phyloP scores from a whole-genome alignment of 2,888 invertebrate species.

The Pinctada fucata region DNA sequence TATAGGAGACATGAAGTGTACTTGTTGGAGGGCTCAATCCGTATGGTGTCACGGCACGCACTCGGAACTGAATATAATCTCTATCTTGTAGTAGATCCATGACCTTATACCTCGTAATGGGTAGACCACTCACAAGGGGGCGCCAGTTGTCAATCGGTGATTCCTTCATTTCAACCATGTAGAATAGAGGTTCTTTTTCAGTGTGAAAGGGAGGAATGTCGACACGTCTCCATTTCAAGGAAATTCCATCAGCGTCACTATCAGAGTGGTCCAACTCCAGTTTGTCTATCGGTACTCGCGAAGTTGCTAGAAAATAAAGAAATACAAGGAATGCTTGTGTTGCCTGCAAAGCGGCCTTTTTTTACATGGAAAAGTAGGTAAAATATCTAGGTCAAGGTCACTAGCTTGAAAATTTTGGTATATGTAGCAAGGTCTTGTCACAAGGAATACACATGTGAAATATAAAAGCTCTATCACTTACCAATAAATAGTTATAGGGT shows the following conservation, averaged over 20 bases:
- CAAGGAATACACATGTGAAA: too few relatives aligned
- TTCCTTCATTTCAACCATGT: conserved; percentile 66
- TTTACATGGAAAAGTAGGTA: neutral
- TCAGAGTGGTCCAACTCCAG: conserved; percentile 64
- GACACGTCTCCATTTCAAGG: conserved; percentile 65
- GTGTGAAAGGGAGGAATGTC: conserved; percentile 63
- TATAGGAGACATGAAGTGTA: conserved; percentile 54
- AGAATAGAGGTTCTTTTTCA: conserved; percentile 65
- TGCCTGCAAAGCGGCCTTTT: too few relatives aligned
- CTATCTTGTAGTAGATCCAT: conserved; percentile 77
- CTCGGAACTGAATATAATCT: conserved; percentile 94
- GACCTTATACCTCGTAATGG: conserved; percentile 65
- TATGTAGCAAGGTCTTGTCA: too few relatives aligned
- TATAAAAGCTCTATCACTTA: too few relatives aligned
- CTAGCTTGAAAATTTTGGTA: too few relatives aligned
- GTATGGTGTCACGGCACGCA: conserved; percentile 96
- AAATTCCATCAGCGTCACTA: conserved; percentile 60
- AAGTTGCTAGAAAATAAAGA: conserved; percentile 51
- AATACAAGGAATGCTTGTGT: neutral
- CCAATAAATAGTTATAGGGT: too few relatives aligned
- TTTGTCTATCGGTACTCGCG: conserved; percentile 61
- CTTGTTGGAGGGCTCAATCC: conserved; percentile 98
- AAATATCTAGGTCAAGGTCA: neutral
- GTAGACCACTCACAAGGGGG: conserved; percentile 69
- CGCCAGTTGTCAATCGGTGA: conserved; percentile 71